A percentile compares a stretch with the other conserved stretches of the same genome.
phyloP scores from a whole-genome alignment of 2,113 vertebrate species.

The Syrrhaptes paradoxus region DNA sequence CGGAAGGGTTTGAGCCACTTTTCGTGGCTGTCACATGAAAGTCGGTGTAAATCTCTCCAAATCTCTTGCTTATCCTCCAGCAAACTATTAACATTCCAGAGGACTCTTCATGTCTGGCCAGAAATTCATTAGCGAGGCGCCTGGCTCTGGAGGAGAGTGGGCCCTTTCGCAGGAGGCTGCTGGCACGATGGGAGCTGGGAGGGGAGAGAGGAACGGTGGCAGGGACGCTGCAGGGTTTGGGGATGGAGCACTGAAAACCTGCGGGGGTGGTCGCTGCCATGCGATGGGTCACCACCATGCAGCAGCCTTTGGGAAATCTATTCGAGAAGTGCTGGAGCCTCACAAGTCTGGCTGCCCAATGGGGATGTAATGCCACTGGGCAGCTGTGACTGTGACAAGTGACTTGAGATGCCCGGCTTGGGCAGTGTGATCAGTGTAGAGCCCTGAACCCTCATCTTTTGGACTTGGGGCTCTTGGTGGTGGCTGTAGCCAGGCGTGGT shows the following conservation, averaged over 20 bases:
- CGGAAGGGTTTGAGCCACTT: constrained; percentile 28
- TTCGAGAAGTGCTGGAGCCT: background rate
- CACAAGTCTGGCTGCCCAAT: rapidly evolving
- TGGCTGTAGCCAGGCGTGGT: background rate
- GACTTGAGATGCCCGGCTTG: background rate
- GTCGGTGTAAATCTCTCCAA: constrained; percentile 56
- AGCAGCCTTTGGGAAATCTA: background rate
- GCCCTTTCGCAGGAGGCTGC: constrained; percentile 22
- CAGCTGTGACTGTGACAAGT: background rate
- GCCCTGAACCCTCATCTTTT: background rate
- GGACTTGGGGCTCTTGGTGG: background rate
- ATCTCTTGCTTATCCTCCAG: constrained; percentile 66
- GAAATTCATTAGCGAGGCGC: constrained; percentile 61
- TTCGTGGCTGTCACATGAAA: constrained; percentile 50
- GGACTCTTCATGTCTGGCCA: constrained; percentile 65
- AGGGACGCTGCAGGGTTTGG: background rate
- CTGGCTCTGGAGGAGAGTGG: background rate
- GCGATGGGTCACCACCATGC: background rate
- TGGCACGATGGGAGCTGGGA: background rate
- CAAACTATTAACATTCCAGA: constrained; percentile 72
- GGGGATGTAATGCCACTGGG: background rate
- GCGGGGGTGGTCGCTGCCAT: background rate
- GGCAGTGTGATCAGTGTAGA: background rate
- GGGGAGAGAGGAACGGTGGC: background rate
- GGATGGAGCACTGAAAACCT: background rate